Percentiles rank a stretch among this genome's conserved stretches.
Evolutionary conservation across 2,797 vertebrate genomes (phyloP).

Genomic region (Pangasius krempfi): DNA sequence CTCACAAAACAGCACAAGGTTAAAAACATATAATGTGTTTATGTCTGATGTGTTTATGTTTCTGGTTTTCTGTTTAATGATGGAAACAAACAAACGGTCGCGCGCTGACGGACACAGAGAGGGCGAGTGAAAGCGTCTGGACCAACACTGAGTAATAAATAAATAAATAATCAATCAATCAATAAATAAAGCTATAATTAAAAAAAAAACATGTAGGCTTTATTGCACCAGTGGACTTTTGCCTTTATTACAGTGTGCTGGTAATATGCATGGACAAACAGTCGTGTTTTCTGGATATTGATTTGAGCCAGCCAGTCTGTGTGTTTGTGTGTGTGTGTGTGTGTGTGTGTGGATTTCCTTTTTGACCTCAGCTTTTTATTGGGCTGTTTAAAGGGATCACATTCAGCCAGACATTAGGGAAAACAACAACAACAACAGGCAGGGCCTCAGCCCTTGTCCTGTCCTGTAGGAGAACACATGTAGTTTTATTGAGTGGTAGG

Average conservation of each 20-base stretch:
- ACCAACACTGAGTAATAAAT: not conserved
- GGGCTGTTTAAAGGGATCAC: slow-evolving; percentile 64
- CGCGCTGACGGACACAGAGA: not conserved
- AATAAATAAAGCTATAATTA: not conserved
- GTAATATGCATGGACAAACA: not conserved
- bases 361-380: slow-evolving; percentile 52
- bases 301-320: slow-evolving; percentile 20
- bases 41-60: not conserved
- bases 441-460: not conserved
- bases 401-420: slow-evolving; percentile 48
- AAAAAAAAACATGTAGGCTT: not conserved
- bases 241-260: not conserved
- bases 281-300: slow-evolving; percentile 37
- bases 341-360: slow-evolving; percentile 42
- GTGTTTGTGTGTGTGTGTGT: not conserved
- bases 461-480: not conserved
- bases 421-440: not conserved
- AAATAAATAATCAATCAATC: not conserved
- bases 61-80: not conserved
- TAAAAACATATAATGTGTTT: not conserved
- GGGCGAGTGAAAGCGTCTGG: not conserved
- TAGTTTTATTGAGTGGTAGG: not conserved
- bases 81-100: not conserved
- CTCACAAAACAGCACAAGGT: not conserved
- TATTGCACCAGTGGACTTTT: not conserved